Base-by-base conservation (phyloP, 23 tunicate genomes). In the Ascidia mentula region DNA sequence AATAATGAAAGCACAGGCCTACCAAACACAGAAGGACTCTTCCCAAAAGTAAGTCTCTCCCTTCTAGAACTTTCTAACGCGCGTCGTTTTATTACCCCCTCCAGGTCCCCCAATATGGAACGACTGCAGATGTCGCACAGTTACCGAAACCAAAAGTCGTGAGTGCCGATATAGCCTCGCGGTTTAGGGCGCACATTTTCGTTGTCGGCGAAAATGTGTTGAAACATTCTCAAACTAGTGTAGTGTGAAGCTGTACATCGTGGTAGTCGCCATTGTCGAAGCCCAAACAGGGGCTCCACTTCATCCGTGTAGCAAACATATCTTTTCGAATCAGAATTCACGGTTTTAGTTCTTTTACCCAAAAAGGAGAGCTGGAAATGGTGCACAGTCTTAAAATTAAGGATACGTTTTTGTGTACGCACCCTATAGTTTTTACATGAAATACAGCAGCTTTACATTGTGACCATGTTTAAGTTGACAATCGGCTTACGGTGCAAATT, bases 1-100 rank as follows among this genome's bases (percentile, higher is more conserved):
- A 40, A 96, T 96, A 37, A 96, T 96, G 99, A 88, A 87, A 59
- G 99, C 99, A 34, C 99, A 96, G 87, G 99, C 99, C 61, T 95
- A 95, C 60, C 86, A 95, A 59, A 76, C 96, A 26, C 86, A 83
- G 40, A 82, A 89, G 42, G 99, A 95, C 40, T 34, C 89, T 34
- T 80, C 97, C 36, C 42, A 70, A 38, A 90, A 86, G 99, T 95
- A 80, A 88, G 98, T 88, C 6, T 3, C 65, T 9, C 1, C 7
- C 38, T 33, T 38, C 45, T 8, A 13, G 40, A 15, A 80, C 38
- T 37, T 8, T 73, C 8, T 70, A 72, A 72, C 59, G 30, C 69
- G 26, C 59, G 45, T 40, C 31, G 38, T 75, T 5, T 31, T 46
- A 74, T 75, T 31, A 38, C 78, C 26, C 79, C 77, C 3, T 77